These are phyloP conservation scores for Tachystola acroxantha DNA, from an alignment of 2,888 invertebrate species.

Conservation along the genomic window DNA sequence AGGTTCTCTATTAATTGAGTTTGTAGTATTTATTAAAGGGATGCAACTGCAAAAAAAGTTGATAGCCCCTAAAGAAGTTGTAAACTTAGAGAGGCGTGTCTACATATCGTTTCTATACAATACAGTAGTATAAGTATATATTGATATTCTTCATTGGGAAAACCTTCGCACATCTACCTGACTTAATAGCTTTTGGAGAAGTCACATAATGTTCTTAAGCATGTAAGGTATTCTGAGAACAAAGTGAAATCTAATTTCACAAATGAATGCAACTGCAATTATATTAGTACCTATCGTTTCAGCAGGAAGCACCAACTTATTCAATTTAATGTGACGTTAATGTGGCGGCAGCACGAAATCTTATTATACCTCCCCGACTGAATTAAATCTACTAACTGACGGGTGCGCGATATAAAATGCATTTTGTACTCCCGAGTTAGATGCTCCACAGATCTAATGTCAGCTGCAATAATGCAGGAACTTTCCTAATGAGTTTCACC, in stretches of 20 bases:
- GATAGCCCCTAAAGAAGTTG: too few species aligned
- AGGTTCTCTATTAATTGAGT: too few species aligned
- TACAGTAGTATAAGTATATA: too few species aligned
- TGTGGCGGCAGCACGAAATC: conserved; percentile 40
- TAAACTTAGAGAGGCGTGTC: too few species aligned
- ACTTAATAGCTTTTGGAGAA: too few species aligned
- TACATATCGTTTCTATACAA: too few species aligned
- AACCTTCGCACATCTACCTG: too few species aligned
- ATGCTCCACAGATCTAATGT: conserved; percentile 38
- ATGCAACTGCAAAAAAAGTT: too few species aligned
- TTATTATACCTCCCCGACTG: conserved; percentile 41
- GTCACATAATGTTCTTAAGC: too few species aligned
- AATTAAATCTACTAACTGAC: conserved; percentile 39
- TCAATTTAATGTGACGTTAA: conserved; percentile 54
- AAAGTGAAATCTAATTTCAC: not conserved
- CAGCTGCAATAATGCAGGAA: conserved; percentile 69
- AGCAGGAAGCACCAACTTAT: conserved; percentile 26
- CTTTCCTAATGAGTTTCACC: conserved; percentile 69
- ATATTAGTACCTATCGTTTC: conserved; percentile 7
- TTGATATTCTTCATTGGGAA: too few species aligned
- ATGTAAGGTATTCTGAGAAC: too few species aligned
- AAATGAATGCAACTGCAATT: conserved; percentile 8
- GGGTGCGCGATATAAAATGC: conserved; percentile 49
- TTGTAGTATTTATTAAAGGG: too few species aligned
- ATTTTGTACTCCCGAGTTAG: conserved; percentile 42